Evolutionary conservation across 1,140 invertebrate genomes (phyloP).

Genomic region (Aphidius gifuensis): DNA sequence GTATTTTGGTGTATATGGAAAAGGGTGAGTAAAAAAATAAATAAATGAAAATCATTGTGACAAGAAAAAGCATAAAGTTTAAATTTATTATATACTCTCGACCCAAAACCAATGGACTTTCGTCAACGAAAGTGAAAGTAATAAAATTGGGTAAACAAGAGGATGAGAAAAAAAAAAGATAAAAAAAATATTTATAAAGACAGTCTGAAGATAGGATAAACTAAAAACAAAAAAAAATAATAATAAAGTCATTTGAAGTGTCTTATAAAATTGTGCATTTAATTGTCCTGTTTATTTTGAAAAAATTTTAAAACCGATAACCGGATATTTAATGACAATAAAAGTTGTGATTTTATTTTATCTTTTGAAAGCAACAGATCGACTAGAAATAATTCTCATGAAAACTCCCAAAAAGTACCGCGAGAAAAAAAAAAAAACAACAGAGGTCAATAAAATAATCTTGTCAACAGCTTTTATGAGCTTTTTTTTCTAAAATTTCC

Average conservation of each 20-base stretch:
- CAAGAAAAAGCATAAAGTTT: slow-evolving; percentile 11
- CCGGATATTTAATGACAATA: slow-evolving; percentile 30
- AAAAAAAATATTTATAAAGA: too few relatives aligned
- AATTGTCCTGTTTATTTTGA: slow-evolving; percentile 32
- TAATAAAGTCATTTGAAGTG: background rate
- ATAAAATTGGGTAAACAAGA: too few relatives aligned
- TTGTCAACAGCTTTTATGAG: too few relatives aligned
- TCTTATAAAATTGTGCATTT: slow-evolving; percentile 29
- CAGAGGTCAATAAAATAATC: too few relatives aligned
- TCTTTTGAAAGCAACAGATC: too few relatives aligned
- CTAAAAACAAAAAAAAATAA: slow-evolving; percentile 29
- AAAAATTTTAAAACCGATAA: background rate
- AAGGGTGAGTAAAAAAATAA: slow-evolving; percentile 30
- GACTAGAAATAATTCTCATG: too few relatives aligned
- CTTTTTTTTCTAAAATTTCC: too few relatives aligned
- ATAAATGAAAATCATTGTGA: slow-evolving; percentile 9
- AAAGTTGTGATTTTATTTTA: background rate
- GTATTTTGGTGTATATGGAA: too few relatives aligned
- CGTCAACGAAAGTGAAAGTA: background rate
- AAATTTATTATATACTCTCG: slow-evolving; percentile 5
- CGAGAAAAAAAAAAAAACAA: too few relatives aligned
- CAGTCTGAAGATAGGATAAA: too few relatives aligned
- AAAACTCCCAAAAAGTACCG: too few relatives aligned
- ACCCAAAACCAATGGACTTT: background rate
- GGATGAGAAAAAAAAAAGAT: too few relatives aligned